Base-by-base conservation (phyloP, 2,113 vertebrate genomes). In the Helogale parvula region DNA sequence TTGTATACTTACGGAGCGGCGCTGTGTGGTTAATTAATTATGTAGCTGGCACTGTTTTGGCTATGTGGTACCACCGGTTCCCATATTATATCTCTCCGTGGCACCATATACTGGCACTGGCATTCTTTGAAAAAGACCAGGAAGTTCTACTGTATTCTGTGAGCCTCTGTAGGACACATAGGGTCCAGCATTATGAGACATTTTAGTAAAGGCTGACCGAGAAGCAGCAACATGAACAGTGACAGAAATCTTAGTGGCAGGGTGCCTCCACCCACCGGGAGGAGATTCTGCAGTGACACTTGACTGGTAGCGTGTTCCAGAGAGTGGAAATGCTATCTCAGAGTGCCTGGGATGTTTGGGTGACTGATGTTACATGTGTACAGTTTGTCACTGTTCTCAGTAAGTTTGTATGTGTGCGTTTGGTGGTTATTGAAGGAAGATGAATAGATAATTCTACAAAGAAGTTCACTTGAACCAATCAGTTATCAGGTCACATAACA, bases 401-500 rank as follows among this genome's bases (percentile, higher is more conserved):
- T 35, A 63, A 68, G n/a, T 85, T 54, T 57, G 45, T 79, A 6
- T 50, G 10, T 68, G 38, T 92, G 27, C 4, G 5, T 95, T 90
- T 50, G 45, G 71, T 86, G 68, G 19, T 87, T 86, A 86, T 68
- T 83, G 85, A 93, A 66, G 82, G 94, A 86, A 89, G 63, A 83
- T 71, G 50, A 96, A 50, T 60, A 94, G 63, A 57, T 94, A 83
- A 93, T 96, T 93, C 83, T 89, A 50, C 52, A 88, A 88, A 93
- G 80, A 96, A 31, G 41, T 90, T 98, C 94, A 90, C 93, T 91
- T 97, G 84, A 96, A 90, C 88, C 60, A 81, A 88, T 97, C 63
- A 35, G 87, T 94, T 94, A 87, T 77, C 94, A 93, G 95, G 92
- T 97, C 94, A 97, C 96, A 98, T 97, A 98, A 97, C 81, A 97